Conservation (phyloP, 2,888 invertebrate genomes). For the Epinotia nisella region DNA sequence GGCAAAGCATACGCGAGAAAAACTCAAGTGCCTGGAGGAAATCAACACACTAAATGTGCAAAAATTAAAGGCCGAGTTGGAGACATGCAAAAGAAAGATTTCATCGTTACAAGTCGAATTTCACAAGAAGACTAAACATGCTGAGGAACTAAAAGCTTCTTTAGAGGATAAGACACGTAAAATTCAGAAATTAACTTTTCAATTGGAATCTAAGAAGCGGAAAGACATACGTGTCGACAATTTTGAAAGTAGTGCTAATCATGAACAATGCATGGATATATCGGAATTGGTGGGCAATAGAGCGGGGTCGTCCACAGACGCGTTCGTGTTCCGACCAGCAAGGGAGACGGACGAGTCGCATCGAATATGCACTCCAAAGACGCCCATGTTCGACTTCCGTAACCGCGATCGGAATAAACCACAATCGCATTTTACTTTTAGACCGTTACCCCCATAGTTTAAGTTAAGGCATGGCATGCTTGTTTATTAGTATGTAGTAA, state of each 20-base stretch:
- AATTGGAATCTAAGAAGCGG: slow-evolving; percentile 74
- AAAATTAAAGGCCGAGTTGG: slow-evolving; percentile 78
- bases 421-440: slow-evolving; percentile 69
- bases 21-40: slow-evolving; percentile 78
- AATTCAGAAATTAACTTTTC: slow-evolving; percentile 78
- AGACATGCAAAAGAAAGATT: slow-evolving; percentile 77
- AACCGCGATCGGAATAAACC: slow-evolving; percentile 63
- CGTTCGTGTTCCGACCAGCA: slow-evolving; percentile 73
- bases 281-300: slow-evolving; percentile 73
- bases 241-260: slow-evolving; percentile 62
- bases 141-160: slow-evolving; percentile 73
- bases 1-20: slow-evolving; percentile 77
- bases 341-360: slow-evolving; percentile 67
- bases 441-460: slow-evolving; percentile 65
- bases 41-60: slow-evolving; percentile 74
- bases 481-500: slow-evolving; percentile 17
- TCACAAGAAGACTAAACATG: slow-evolving; percentile 75
- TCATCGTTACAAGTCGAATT: slow-evolving; percentile 72
- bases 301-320: slow-evolving; percentile 65
- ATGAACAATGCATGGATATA: slow-evolving; percentile 75
- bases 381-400: slow-evolving; percentile 78
- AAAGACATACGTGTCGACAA: slow-evolving; percentile 68
- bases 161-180: slow-evolving; percentile 77
- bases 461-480: slow-evolving; percentile 39
- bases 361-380: slow-evolving; percentile 69